These are phyloP conservation scores for Mustela nigripes DNA, from an alignment of 2,113 vertebrate genomes.

Conservation along the genomic window DNA sequence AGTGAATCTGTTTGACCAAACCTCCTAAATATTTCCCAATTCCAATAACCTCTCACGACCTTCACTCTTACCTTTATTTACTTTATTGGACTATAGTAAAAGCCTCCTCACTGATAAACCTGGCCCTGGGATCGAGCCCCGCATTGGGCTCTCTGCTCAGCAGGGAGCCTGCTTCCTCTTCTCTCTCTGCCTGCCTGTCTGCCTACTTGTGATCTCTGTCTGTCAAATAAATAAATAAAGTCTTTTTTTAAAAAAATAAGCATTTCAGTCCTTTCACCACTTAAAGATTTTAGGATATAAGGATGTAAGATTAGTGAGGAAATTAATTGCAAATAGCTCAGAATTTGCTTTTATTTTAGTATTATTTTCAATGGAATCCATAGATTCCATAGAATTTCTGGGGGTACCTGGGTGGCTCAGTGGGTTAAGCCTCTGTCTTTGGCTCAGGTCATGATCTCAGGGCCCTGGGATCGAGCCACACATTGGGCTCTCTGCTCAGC, in stretches of 20 bases:
- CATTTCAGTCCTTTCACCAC: neutral
- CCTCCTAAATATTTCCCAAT: neutral
- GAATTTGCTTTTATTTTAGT: neutral
- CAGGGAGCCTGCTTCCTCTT: no score
- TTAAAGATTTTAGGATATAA: neutral
- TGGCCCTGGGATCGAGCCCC: neutral
- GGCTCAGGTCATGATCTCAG: no score
- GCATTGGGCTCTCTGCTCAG: no score
- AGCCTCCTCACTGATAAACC: neutral
- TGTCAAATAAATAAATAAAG: no score
- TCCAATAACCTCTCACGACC: neutral
- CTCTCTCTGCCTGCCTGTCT: no score
- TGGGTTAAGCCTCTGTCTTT: no score
- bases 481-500: no score
- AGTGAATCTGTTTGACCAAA: neutral
- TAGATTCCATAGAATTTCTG: neutral
- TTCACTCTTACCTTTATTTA: neutral
- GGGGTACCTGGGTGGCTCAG: no score
- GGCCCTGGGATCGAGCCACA: no score
- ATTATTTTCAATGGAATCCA: neutral
- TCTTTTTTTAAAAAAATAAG: neutral
- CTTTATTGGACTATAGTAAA: neutral
- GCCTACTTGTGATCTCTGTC: no score
- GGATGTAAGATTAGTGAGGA: neutral
- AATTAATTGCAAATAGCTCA: neutral